Percentiles rank a stretch among this genome's conserved stretches.
Conservation (phyloP, 2,113 vertebrate genomes). For the Aspidoscelis tigris region DNA sequence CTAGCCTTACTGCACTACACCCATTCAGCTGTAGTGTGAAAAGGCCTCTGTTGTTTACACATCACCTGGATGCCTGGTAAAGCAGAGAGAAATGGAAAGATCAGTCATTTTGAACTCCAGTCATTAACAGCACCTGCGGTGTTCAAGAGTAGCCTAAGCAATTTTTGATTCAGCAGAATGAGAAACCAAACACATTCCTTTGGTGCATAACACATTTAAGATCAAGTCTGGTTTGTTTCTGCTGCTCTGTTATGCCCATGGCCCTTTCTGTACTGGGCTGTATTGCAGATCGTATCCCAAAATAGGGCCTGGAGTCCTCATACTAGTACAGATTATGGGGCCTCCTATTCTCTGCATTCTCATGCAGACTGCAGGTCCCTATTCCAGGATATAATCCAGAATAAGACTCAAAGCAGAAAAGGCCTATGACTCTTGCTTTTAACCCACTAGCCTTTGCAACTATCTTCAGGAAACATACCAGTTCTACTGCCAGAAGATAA, state of each 20-base stretch:
- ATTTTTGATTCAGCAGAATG: background rate
- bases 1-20: too few species aligned
- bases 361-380: too few species aligned
- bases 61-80: background rate
- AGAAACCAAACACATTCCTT: background rate
- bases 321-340: too few species aligned
- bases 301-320: too few species aligned
- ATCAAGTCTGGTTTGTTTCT: background rate
- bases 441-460: background rate
- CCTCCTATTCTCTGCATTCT: too few species aligned
- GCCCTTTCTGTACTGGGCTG: too few species aligned
- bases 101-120: background rate
- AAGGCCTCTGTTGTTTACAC: background rate
- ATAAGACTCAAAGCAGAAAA: too few species aligned
- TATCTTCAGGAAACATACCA: background rate
- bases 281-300: too few species aligned
- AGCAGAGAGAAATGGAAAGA: background rate
- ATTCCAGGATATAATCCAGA: too few species aligned
- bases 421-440: background rate
- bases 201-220: background rate
- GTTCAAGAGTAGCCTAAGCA: background rate
- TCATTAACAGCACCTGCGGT: background rate
- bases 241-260: background rate
- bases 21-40: too few species aligned
- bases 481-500: background rate